A percentile compares a stretch with the other conserved stretches of the same genome.
Conservation (phyloP, 2,888 invertebrate genomes). For the Ophraella communa region DNA sequence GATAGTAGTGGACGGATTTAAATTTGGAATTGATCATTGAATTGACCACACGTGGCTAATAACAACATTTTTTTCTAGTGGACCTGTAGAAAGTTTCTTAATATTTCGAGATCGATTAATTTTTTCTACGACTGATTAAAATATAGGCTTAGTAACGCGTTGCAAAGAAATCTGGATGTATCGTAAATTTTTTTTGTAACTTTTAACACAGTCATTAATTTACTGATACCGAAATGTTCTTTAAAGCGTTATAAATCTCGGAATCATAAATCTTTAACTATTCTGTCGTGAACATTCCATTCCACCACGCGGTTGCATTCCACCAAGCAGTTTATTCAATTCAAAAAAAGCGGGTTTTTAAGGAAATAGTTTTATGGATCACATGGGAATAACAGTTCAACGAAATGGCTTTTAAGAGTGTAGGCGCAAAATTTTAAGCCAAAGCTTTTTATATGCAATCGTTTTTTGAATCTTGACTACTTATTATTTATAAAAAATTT, state of each 20-base stretch:
- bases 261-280: neutral
- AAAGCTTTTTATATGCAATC: too few relatives aligned
- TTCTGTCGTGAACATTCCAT: neutral
- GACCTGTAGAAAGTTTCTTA: neutral
- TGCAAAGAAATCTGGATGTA: too few relatives aligned
- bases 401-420: too few relatives aligned
- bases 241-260: neutral
- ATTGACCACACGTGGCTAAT: neutral
- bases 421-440: too few relatives aligned
- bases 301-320: neutral
- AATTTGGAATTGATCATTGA: neutral
- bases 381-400: too few relatives aligned
- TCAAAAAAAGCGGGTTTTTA: too few relatives aligned
- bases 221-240: neutral
- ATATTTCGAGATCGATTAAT: neutral
- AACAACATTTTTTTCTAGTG: neutral
- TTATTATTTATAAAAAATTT: too few relatives aligned
- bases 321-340: neutral
- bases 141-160: too few relatives aligned
- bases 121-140: neutral
- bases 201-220: neutral
- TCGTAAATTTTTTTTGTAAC: too few relatives aligned
- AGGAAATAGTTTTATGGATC: too few relatives aligned
- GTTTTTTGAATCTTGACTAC: too few relatives aligned
- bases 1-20: neutral